Conservation (phyloP, 2,888 invertebrate genomes). For the Octodonta nipae region DNA sequence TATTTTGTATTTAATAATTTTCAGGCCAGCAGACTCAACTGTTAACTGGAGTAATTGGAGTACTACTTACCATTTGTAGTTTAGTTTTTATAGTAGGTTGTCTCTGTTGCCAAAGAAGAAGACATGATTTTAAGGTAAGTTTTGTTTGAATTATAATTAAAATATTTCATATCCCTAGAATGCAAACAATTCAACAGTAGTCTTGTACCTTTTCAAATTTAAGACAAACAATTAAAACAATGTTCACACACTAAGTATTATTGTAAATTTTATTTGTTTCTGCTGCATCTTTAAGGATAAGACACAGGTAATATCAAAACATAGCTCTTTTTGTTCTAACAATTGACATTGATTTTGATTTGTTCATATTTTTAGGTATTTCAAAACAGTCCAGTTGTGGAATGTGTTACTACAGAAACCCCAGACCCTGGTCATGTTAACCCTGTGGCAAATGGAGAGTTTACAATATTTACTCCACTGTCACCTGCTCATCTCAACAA, state of each 20-base stretch:
- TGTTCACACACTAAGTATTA: too few species aligned
- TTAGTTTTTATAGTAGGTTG: constrained; percentile 31
- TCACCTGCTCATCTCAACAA: constrained; percentile 34
- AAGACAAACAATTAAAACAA: too few species aligned
- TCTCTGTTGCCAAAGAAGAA: constrained; percentile 35
- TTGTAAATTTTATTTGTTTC: background rate
- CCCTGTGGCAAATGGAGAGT: constrained; percentile 33
- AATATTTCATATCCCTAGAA: background rate
- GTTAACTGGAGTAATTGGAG: constrained; percentile 30
- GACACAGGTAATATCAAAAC: too few species aligned
- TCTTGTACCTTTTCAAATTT: too few species aligned
- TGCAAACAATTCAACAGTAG: too few species aligned
- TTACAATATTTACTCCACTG: constrained; percentile 35
- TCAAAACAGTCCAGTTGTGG: constrained; percentile 31
- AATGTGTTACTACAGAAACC: constrained; percentile 25
- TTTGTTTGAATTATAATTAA: background rate
- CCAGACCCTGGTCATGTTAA: constrained; percentile 35
- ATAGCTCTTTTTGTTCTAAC: too few species aligned
- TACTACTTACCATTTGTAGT: constrained; percentile 34
- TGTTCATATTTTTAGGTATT: constrained; percentile 33
- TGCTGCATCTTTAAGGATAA: too few species aligned
- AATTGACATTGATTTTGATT: too few species aligned
- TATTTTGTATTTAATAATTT: constrained; percentile 10
- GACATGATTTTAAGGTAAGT: constrained; percentile 38
- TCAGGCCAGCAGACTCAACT: constrained; percentile 26